Base-by-base conservation (phyloP, 1,140 invertebrate species). In the Pentalonia nigronervosa region DNA sequence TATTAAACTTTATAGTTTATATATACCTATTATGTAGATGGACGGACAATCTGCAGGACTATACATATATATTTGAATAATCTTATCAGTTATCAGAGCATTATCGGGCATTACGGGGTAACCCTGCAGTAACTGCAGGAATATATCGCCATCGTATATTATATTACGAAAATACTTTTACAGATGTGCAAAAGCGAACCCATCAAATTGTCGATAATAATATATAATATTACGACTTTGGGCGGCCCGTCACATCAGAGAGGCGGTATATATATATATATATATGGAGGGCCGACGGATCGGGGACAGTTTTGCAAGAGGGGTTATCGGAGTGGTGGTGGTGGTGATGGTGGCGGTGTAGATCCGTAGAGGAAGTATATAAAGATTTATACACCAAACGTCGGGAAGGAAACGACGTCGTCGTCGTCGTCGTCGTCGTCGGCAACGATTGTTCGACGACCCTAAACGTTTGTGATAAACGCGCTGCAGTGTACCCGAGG, bases 381-480 rank as follows among this genome's bases (percentile, higher is more conserved):
- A 84, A 84, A 84, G 83, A 84, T 84, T 84, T 84, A 84, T 84
- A 45, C 83, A 23, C 21, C 83, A 41, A 41, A 23, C 83, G 83
- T 25, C 34, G 36, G 83, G 36, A 84, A 87, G 45, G 84, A 87
- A 47, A 89, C 87, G 48, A 53, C 88, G 48, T 21, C 53, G 36
- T 53, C 36, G 36, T 53, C 48, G 30, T 25, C 23, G 84, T 7
- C 81, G 20, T 21, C 84, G 47, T 23, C 87, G 87, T n/a, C 47
- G 87, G n/a, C 45, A 41, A 30, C 87, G 87, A 89, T 89, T 89
- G 87, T 89, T 89, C 87, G 87, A 89, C 87, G 87, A 89, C 87
- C 87, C 87, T 89, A 89, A 89, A 89, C 87, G 87, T 56, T 89
- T 89, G 87, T 30, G 87, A 87, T 87, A 87, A 86, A 86, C 86